phyloP scores from a whole-genome alignment of 2,113 vertebrate species.

The Falcunculus frontatus region DNA sequence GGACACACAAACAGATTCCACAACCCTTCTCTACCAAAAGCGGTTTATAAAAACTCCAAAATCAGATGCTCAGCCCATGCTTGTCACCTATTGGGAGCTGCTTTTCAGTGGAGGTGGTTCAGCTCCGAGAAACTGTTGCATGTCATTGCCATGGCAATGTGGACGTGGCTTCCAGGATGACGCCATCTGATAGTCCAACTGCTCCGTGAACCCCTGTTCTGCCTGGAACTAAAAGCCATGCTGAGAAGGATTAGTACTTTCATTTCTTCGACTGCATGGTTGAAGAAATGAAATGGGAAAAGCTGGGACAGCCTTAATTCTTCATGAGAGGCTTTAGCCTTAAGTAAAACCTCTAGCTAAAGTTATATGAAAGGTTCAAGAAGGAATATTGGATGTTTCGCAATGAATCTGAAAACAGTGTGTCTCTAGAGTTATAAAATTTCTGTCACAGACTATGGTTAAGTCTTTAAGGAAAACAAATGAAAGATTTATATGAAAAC shows the following conservation, averaged over 20 bases:
- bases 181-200: not conserved
- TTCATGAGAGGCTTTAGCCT: slow-evolving; percentile 40
- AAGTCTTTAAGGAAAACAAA: not conserved
- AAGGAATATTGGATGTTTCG: not conserved
- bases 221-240: slow-evolving; percentile 46
- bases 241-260: slow-evolving; percentile 58
- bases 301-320: slow-evolving; percentile 43
- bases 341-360: slow-evolving; percentile 33
- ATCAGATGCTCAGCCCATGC: not conserved
- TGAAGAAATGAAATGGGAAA: slow-evolving; percentile 58
- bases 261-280: slow-evolving; percentile 25
- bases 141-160: not conserved
- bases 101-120: not conserved
- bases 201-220: not conserved
- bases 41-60: not conserved
- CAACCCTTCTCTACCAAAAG: not conserved
- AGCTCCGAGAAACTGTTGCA: not conserved
- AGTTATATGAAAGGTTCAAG: not conserved
- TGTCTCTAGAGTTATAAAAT: not conserved
- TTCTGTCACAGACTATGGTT: not conserved
- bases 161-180: slow-evolving; percentile 11
- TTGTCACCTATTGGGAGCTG: not conserved
- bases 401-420: not conserved
- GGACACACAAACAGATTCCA: not conserved
- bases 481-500: not conserved